Evolutionary conservation across 2,113 vertebrate genomes (phyloP).

Genomic region (Phyllostomus hastatus): DNA sequence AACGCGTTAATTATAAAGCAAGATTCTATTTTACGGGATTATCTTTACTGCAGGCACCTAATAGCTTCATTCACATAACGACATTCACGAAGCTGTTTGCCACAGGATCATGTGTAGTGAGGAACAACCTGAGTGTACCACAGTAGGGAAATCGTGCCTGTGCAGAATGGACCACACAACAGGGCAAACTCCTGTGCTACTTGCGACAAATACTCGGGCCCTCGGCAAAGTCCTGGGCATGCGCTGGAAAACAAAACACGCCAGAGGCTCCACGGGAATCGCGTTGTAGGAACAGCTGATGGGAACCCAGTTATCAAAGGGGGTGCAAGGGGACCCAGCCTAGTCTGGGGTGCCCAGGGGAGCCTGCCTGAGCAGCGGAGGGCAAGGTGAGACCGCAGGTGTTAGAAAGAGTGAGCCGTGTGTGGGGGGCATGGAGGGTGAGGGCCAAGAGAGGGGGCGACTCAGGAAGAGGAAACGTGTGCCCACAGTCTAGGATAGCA

Average conservation of each 20-base stretch:
- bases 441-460: too few relatives aligned
- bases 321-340: not conserved
- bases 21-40: not conserved
- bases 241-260: not conserved
- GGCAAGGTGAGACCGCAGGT: not conserved
- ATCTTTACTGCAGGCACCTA: not conserved
- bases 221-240: not conserved
- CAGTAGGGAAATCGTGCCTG: not conserved
- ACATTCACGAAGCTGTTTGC: not conserved
- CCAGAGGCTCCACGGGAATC: rapidly evolving
- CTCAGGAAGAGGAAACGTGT: not conserved
- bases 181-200: not conserved
- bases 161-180: too few relatives aligned
- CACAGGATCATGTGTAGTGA: not conserved
- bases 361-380: not conserved
- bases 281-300: too few relatives aligned
- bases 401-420: not conserved
- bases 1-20: not conserved
- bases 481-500: not conserved
- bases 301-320: not conserved
- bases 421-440: rapidly evolving
- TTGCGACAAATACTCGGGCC: not conserved
- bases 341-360: not conserved
- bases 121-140: not conserved
- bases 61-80: not conserved